A percentile compares a stretch with the other conserved stretches of the same genome.
These are phyloP conservation scores for Limonius californicus DNA, from an alignment of 1,140 invertebrate genomes.

Conservation along the genomic window DNA sequence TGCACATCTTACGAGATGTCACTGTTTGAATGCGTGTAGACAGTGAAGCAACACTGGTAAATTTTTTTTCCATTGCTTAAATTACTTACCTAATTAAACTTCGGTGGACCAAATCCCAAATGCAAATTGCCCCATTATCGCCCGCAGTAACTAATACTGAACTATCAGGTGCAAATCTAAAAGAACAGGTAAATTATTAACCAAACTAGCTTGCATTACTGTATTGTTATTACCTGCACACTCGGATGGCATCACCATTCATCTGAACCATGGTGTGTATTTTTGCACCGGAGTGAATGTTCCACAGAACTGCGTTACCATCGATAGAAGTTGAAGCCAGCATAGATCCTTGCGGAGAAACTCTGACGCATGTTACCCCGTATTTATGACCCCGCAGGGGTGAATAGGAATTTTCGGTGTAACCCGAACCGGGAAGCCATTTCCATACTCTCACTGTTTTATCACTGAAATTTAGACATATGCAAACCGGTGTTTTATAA, in stretches of 20 bases:
- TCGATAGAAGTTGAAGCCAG: slow-evolving; percentile 70
- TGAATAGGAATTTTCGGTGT: slow-evolving; percentile 53
- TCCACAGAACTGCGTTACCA: slow-evolving; percentile 69
- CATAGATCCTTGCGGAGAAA: slow-evolving; percentile 68
- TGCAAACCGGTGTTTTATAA: too few relatives aligned
- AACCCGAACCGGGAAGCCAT: slow-evolving; percentile 57
- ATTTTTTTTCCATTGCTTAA: too few relatives aligned
- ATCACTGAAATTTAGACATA: slow-evolving; percentile 49
- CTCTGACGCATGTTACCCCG: slow-evolving; percentile 61
- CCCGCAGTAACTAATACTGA: slow-evolving; percentile 64
- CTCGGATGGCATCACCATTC: slow-evolving; percentile 60
- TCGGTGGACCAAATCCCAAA: slow-evolving; percentile 68
- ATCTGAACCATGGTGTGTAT: slow-evolving; percentile 62
- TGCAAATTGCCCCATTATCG: slow-evolving; percentile 68
- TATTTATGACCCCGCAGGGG: slow-evolving; percentile 64
- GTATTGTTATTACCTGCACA: slow-evolving; percentile 49
- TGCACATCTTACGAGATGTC: too few relatives aligned
- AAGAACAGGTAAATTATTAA: slow-evolving; percentile 24
- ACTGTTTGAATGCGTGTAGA: too few relatives aligned
- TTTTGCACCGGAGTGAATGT: slow-evolving; percentile 58
- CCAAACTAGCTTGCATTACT: too few relatives aligned
- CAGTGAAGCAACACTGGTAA: too few relatives aligned
- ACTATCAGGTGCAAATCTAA: slow-evolving; percentile 63
- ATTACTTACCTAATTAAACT: slow-evolving; percentile 56
- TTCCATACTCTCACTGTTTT: slow-evolving; percentile 62